These are phyloP conservation scores for Drosophila imparisetae DNA, from an alignment of 2,888 invertebrate species.

Conservation along the genomic window DNA sequence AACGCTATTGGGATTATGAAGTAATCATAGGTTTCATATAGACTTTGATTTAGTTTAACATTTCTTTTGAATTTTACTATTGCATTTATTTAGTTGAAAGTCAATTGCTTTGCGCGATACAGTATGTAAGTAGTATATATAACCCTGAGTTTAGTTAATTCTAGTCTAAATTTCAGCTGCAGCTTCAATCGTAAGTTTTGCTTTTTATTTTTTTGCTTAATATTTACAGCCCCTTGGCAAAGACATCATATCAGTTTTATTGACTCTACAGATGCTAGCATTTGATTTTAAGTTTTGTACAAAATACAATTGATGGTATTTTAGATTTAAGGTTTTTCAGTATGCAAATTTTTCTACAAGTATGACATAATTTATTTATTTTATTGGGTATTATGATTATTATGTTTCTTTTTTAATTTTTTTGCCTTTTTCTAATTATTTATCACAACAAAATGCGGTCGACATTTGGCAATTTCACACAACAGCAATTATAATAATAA, in stretches of 20 bases:
- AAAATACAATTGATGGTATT: slow-evolving; percentile 29
- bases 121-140: slow-evolving; percentile 39
- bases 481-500: slow-evolving; percentile 43
- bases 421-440: slow-evolving; percentile 57
- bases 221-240: slow-evolving; percentile 52
- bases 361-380: slow-evolving; percentile 47
- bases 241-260: slow-evolving; percentile 41
- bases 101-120: slow-evolving; percentile 46
- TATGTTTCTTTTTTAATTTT: slow-evolving; percentile 27
- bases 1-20: slow-evolving; percentile 17
- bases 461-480: slow-evolving; percentile 71
- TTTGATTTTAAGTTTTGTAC: slow-evolving; percentile 62
- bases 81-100: slow-evolving; percentile 22
- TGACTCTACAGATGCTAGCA: slow-evolving; percentile 54
- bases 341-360: slow-evolving; percentile 37
- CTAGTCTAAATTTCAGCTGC: slow-evolving; percentile 60
- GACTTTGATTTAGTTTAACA: slow-evolving; percentile 62
- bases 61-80: slow-evolving; percentile 34
- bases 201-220: slow-evolving; percentile 10
- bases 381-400: slow-evolving; percentile 26
- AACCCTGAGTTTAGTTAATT: slow-evolving; percentile 73
- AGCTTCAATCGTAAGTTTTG: slow-evolving; percentile 28
- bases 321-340: slow-evolving; percentile 20
- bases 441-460: slow-evolving; percentile 83
- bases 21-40: slow-evolving; percentile 27